Evolutionary conservation across 2,888 invertebrate genomes (phyloP), one percentile per base, ranked within the genome.

Genomic region (Drosophila meridionalis): DNA sequence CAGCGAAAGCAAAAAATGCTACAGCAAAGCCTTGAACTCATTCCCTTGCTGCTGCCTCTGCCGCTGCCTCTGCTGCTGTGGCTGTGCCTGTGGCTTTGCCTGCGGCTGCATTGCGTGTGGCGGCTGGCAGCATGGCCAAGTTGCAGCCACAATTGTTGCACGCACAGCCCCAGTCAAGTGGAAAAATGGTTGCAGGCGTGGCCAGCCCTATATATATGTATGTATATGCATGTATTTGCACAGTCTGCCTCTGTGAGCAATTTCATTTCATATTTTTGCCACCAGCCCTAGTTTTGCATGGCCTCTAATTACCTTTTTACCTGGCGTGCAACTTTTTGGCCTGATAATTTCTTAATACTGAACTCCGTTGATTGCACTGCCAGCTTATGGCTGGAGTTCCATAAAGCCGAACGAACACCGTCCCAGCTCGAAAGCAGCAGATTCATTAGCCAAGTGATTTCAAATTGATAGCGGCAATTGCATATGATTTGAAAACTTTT

Each of bases 131-230:
- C 52, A 63, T 80, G 82, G 69, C 84, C 80, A 84, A 84, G 72
- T 78, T 82, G 87, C 78, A 76, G 76, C 82, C 82, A 61, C 87
- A 87, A 87, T 81, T 85, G 84, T 85, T 85, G 87, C 82, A 81
- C 81, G 81, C 73, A 81, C 63, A 75, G 55, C 14, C 40, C 58
- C 68, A 84, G 78, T 81, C 70, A 72, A 86, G 69, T 81, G 72
- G 77, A 86, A 81, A 79, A 79, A 77, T 76, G 60, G 71, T 62
- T 69, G 48, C 50, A 45, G 71, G 77, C 77, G 79, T 70, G 66
- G 38, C 56, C 30, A 59, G 12, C 36, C 9, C 43, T 14, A 50
- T 59, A 58, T 58, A 20, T 20, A 20, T 20, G 20, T 20, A 20
- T 20, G 20, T 58, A 20, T 20, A 20, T 20, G 20, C 1, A 20